Percentiles rank a stretch among this genome's conserved stretches.
phyloP scores from a whole-genome alignment of 2,888 invertebrate species.

The Eudemis profundana region DNA sequence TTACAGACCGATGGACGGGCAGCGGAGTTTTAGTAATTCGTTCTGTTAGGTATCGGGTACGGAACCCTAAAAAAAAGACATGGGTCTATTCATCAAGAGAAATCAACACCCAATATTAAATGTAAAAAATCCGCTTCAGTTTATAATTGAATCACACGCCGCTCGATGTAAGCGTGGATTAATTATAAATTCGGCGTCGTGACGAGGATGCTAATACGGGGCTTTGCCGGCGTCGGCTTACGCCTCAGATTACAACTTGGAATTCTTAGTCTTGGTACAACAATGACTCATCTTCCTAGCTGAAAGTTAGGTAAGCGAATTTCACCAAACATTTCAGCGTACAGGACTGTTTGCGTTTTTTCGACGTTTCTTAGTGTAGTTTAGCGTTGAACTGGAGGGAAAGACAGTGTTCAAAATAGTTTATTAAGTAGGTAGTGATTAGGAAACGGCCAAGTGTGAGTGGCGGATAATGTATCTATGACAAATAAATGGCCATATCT shows the following conservation, averaged over 20 bases:
- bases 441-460: too few species aligned
- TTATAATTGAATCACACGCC: slow-evolving; percentile 34
- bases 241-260: slow-evolving; percentile 33
- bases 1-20: too few species aligned
- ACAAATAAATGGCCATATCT: too few species aligned
- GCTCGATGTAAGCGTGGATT: slow-evolving; percentile 48
- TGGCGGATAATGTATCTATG: too few species aligned
- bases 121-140: not conserved
- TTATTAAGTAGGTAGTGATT: too few species aligned
- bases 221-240: slow-evolving; percentile 48
- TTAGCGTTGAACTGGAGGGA: too few species aligned
- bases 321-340: not conserved
- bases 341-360: too few species aligned
- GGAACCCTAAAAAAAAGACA: too few species aligned
- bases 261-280: slow-evolving; percentile 22
- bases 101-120: not conserved
- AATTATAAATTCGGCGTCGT: slow-evolving; percentile 59
- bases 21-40: too few species aligned
- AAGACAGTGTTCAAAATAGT: too few species aligned
- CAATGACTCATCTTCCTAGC: slow-evolving; percentile 17
- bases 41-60: too few species aligned
- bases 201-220: slow-evolving; percentile 51
- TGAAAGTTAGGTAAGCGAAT: slow-evolving; percentile 8
- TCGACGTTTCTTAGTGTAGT: too few species aligned
- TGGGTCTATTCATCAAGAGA: not conserved